Evolutionary conservation across 1,140 invertebrate genomes (phyloP), one percentile per base, ranked within the genome.

Genomic region (Panagrolaimus sp.): DNA sequence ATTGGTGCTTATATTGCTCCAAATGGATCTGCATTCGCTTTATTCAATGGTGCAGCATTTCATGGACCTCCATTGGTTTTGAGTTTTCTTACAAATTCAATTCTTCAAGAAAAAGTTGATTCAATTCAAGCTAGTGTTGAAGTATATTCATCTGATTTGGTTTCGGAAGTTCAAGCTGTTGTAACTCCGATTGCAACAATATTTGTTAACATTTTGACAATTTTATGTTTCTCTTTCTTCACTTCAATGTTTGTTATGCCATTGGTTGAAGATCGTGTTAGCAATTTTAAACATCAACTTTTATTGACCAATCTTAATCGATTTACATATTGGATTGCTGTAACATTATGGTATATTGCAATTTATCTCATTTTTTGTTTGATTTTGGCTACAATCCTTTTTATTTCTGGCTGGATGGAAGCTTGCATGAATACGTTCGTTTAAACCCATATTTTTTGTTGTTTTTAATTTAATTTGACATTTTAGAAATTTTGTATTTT

Each of bases 231-330:
- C 43, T 76, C 75, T 4, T 52, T 55, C 9, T 67, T 79, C 17
- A 68, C 70, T 10, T 68, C 76, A 43, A 67, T 71, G 15, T 78
- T 79, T 32, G 38, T 74, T 1, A 75, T 79, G 63, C 68, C 65
- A 24, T 26, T 76, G 38, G 77, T 76, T 8, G 75, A 76, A 45
- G 75, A 76, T 5, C 65, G 67, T 1, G 43, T 28, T 10, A 9
- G 6, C 5, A 47, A 64, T 15, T 76, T 76, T 68, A 76, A 76
- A 62, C 71, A 76, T 68, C 75, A 76, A 71, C 45, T 76, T 6
- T 58, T 79, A 38, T 67, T 76, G n/a, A 78, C 75, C 24, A 72
- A 68, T 43, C 52, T 76, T 14, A 45, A 74, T 28, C 48, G 63
- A 1, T 55, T 69, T 28, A 70, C 68, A 15, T 76, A 76, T 67